Percentiles rank a stretch among this genome's conserved stretches.
phyloP scores from a whole-genome alignment of 2,113 vertebrate genomes.

The Ginglymostoma cirratum region DNA sequence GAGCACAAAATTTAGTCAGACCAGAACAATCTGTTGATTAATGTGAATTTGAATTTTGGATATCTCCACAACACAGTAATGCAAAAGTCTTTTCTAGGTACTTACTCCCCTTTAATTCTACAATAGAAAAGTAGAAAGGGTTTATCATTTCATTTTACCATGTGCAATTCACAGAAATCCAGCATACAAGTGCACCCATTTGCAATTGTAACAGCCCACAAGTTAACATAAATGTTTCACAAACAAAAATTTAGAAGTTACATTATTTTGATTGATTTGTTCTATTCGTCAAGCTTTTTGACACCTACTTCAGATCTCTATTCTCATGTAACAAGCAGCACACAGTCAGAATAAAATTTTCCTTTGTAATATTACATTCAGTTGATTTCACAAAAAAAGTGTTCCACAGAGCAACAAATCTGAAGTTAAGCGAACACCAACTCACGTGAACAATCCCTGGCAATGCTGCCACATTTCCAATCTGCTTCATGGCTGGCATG shows the following conservation, averaged over 20 bases:
- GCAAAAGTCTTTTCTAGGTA: not conserved
- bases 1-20: not conserved
- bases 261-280: not conserved
- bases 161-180: not conserved
- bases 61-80: not conserved
- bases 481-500: conserved; percentile 95
- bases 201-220: not conserved
- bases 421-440: conserved; percentile 37
- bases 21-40: not conserved
- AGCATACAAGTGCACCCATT: not conserved
- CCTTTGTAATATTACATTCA: not conserved
- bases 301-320: not conserved
- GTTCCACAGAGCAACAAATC: not conserved
- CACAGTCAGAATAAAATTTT: not conserved
- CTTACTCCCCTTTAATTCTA: not conserved
- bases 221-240: not conserved
- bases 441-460: conserved; percentile 92
- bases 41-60: not conserved
- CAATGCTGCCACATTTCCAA: conserved; percentile 92
- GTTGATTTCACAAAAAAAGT: not conserved
- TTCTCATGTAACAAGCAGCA: not conserved
- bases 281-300: not conserved
- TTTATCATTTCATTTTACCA: not conserved
- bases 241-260: not conserved
- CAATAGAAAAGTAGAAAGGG: not conserved